Evolutionary conservation across 2,888 invertebrate species (phyloP).

Genomic region (Eristalis pertinax): DNA sequence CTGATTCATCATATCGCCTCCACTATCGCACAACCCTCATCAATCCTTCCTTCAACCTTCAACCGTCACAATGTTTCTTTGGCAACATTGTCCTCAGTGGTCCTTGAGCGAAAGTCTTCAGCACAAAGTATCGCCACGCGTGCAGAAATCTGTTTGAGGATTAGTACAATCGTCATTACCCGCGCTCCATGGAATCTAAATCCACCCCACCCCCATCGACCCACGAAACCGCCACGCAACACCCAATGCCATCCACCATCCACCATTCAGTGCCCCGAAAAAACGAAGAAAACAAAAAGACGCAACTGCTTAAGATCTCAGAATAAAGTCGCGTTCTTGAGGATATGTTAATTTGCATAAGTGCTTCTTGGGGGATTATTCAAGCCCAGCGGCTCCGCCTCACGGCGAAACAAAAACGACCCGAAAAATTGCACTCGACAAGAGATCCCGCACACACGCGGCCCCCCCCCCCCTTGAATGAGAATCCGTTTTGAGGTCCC

Average conservation of each 20-base stretch:
- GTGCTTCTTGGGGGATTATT: constrained; percentile 44
- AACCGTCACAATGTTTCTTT: no score
- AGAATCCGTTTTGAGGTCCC: constrained; percentile 21
- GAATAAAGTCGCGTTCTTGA: constrained; percentile 26
- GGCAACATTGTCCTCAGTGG: neutral
- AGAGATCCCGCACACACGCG: neutral
- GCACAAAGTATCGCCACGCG: neutral
- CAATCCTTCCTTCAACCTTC: no score
- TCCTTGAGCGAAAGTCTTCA: neutral
- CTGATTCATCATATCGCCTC: no score
- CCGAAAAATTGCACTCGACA: constrained; percentile 23
- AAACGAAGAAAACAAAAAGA: neutral
- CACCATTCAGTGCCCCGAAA: neutral
- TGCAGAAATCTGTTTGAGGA: neutral
- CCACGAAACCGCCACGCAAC: no score
- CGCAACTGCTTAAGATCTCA: constrained; percentile 2
- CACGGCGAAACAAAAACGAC: neutral
- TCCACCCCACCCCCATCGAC: neutral
- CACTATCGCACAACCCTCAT: no score
- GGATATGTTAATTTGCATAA: constrained; percentile 53
- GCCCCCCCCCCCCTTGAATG: constrained; percentile 1
- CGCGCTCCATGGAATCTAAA: neutral
- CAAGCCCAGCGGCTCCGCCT: constrained; percentile 19
- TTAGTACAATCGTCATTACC: neutral
- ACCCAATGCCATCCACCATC: neutral